Base-by-base conservation (phyloP, 2,113 vertebrate genomes). In the Procavia capensis region DNA sequence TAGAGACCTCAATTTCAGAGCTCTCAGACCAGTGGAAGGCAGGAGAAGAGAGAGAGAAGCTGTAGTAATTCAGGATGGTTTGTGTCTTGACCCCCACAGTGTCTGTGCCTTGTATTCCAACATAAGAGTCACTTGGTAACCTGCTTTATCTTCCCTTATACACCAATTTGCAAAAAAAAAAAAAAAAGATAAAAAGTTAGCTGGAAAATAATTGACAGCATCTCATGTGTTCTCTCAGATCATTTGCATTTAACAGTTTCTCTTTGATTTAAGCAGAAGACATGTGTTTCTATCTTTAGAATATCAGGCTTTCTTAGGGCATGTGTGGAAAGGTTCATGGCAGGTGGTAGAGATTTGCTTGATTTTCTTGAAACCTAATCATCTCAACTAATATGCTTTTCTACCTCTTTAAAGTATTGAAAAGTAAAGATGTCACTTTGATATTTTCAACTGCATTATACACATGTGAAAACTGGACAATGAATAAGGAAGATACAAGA, bases 101-200 rank as follows among this genome's bases (percentile, higher is more conserved):
- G 6, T 66, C 31, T 81, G 13, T 88, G 59, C 0, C 25, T 81
- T 74, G 6, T 59, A 79, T 74, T 41, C 14, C 9, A 66, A 88
- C 2, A 90, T 6, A 70, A 54, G 7, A 91, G 36, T 43, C 4
- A 68, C 39, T 70, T n/a, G 78, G 43, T 39, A 41, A 75, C 64
- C 47, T 76, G 11, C 41, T 5, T 91, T 66, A 61, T 59, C 7
- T 17, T 4, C 25, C 27, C 41, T 70, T 47, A 86, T 43, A 94
- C 85, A 74, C 16, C 3, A 70, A 78, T 36, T 92, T 93, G 79
- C 16, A 72, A 87, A 64, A 90, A 96, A 96, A 95, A 76, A 72
- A 2, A 47, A 20, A 59, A 20, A 59, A 22, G 19, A 22, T 54
- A 85, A 83, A 78, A 95, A 81, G 59, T 43, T 75, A 94, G 7